Evolutionary conservation across 1,140 invertebrate genomes (phyloP), one percentile per base, ranked within the genome.

Genomic region (Trigoniulus corallinus): DNA sequence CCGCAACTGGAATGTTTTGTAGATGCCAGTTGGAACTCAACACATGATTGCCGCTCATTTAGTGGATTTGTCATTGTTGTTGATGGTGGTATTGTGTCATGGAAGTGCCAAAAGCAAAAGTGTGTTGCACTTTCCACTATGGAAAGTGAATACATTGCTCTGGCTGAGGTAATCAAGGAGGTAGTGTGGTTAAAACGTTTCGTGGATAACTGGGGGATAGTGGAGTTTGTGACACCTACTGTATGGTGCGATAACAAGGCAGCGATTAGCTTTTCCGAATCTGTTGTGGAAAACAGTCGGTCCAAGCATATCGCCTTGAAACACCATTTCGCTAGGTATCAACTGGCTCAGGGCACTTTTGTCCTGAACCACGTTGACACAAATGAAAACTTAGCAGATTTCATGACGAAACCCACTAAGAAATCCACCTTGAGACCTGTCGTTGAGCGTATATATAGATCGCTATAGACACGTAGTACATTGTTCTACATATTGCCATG

Each of bases 101-200:
- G 60, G 61, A 15, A 27, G 18, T 55, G 55, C 21, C 46, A 56
- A 39, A 58, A 56, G 24, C 59, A 64, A 51, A 51, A 48, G 3
- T 54, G 47, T 25, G 53, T 61, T 21, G 50, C 59, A 47, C 29
- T 59, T 3, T 64, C 60, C n/a, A 60, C 58, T 4, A 56, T 57
- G 12, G 61, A 64, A 51, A 39, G 58, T 4, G 61, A 65, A 46
- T 63, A 59, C 42, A 53, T 63, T 26, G 56, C 59, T 4, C 40
- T 57, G 1, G 54, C 57, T 10, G 53, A 56, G n/a, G 56, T 45
- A 40, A 47, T 43, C 1, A 60, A 58, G 55, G 61, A 62, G 57
- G 22, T 50, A 3, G 24, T 63, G 1, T 62, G 42, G 42, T 44
- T 20, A 20, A 20, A 44, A 18, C 18, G 24, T 44, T 44, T 44